Conservation (phyloP, 2,797 vertebrate genomes). For the Gobionotothen gibberifrons region DNA sequence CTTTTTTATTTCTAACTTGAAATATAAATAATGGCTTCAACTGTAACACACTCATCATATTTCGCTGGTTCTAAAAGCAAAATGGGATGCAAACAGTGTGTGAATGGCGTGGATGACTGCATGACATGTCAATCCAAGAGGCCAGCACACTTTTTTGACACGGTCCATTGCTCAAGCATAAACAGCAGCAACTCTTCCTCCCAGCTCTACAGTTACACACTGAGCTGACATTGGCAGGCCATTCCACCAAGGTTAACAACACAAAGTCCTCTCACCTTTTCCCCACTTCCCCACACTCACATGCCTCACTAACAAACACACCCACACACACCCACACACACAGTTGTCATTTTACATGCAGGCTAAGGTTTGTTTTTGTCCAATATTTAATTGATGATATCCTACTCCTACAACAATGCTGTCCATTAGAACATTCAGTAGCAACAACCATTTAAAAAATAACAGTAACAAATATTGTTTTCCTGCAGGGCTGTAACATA, state of each 20-base stretch:
- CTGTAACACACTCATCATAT: conserved; percentile 22
- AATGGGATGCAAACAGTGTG: conserved; percentile 3
- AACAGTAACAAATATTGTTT: neutral
- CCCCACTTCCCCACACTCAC: conserved; percentile 48
- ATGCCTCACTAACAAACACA: conserved; percentile 4
- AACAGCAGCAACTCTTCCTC: conserved; percentile 27
- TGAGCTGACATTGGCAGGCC: conserved; percentile 27
- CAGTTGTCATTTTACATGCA: conserved; percentile 3
- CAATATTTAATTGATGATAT: conserved; percentile 7
- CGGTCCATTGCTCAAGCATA: conserved; percentile 27
- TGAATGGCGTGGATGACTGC: conserved; percentile 12
- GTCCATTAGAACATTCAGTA: neutral
- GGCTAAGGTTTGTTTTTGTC: conserved; percentile 2
- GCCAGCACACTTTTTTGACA: conserved; percentile 1
- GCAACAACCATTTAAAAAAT: neutral
- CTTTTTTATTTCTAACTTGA: conserved; percentile 5
- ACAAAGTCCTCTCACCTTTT: conserved; percentile 61
- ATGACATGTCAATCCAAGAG: conserved; percentile 6
- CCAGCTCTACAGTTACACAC: conserved; percentile 1
- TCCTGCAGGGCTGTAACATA: neutral
- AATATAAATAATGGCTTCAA: conserved; percentile 30
- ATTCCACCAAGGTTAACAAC: conserved; percentile 45
- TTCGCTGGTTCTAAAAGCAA: conserved; percentile 16
- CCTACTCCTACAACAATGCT: neutral
- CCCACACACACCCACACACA: neutral